Percentiles rank a stretch among this genome's conserved stretches.
Conservation (phyloP, 2,888 invertebrate species). For the Drosophila nr. medialis region DNA sequence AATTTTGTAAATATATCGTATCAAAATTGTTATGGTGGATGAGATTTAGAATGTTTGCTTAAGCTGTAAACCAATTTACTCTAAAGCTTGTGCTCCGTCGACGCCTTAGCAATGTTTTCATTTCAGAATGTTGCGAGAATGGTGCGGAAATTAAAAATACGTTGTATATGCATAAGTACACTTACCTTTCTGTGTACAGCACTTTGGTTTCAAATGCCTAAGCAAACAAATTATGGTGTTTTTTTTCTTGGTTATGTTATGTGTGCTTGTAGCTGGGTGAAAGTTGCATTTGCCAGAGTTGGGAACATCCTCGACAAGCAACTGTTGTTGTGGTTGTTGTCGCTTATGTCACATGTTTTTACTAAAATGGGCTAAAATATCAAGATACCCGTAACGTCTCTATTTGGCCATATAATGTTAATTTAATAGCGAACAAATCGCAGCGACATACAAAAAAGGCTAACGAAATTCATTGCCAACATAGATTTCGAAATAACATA, state of each 20-base stretch:
- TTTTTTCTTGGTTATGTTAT: not conserved
- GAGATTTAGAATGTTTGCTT: conserved; percentile 32
- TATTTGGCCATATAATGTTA: conserved; percentile 32
- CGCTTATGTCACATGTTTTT: conserved; percentile 62
- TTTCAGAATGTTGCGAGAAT: conserved; percentile 29
- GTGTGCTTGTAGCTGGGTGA: conserved; percentile 36
- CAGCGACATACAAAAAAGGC: conserved; percentile 16
- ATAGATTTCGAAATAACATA: conserved; percentile 16
- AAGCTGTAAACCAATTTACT: conserved; percentile 41
- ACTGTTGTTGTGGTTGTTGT: conserved; percentile 15
- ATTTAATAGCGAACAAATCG: conserved; percentile 49
- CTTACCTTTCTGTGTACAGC: not conserved
- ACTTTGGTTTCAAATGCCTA: conserved; percentile 20
- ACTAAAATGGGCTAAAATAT: conserved; percentile 29
- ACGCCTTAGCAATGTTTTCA: conserved; percentile 32
- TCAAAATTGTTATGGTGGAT: conserved; percentile 14
- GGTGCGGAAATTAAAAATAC: conserved; percentile 46
- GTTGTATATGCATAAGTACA: not conserved
- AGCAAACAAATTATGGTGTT: conserved; percentile 22
- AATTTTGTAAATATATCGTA: conserved; percentile 28
- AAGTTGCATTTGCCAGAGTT: conserved; percentile 52
- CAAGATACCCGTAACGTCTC: conserved; percentile 17
- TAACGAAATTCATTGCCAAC: conserved; percentile 27
- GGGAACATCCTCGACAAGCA: conserved; percentile 22
- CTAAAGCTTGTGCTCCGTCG: conserved; percentile 52